Conservation (phyloP, 1,140 invertebrate genomes). For the Yoshiicerus persimilis region DNA sequence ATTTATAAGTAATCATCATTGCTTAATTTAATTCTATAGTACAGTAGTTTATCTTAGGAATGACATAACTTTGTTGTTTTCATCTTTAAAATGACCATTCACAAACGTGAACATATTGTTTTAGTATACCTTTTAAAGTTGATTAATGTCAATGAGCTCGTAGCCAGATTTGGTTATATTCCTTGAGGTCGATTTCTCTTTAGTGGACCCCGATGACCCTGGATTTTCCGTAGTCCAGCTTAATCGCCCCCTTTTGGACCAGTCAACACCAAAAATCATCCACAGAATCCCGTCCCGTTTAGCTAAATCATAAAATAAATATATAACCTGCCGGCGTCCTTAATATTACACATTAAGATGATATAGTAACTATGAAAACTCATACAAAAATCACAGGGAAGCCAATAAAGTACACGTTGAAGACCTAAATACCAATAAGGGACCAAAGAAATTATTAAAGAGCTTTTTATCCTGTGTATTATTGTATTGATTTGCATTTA, state of each 20-base stretch:
- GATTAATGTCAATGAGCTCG: conserved; percentile 47
- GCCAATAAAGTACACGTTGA: too few species aligned
- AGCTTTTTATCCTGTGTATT: too few species aligned
- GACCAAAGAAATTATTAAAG: too few species aligned
- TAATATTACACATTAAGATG: too few species aligned
- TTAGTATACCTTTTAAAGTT: conserved; percentile 43
- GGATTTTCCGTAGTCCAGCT: conserved; percentile 47
- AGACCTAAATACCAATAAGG: too few species aligned
- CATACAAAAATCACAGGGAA: too few species aligned
- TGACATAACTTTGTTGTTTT: too few species aligned
- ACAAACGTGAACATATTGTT: not conserved
- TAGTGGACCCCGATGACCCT: conserved; percentile 45
- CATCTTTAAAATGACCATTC: not conserved
- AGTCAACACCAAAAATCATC: conserved; percentile 22
- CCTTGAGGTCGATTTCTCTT: conserved; percentile 42
- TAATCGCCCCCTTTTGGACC: conserved; percentile 46
- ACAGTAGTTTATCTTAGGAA: too few species aligned
- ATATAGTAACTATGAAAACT: too few species aligned
- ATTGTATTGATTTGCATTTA: too few species aligned
- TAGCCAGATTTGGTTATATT: conserved; percentile 41
- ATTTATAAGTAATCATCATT: too few species aligned
- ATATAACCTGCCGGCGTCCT: not conserved
- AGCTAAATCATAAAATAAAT: not conserved
- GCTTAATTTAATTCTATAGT: too few species aligned
- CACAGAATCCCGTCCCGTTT: conserved; percentile 39